A percentile compares a stretch with the other conserved stretches of the same genome.
Evolutionary conservation across 2,888 invertebrate genomes (phyloP).

Genomic region (Aleiodes alternator): DNA sequence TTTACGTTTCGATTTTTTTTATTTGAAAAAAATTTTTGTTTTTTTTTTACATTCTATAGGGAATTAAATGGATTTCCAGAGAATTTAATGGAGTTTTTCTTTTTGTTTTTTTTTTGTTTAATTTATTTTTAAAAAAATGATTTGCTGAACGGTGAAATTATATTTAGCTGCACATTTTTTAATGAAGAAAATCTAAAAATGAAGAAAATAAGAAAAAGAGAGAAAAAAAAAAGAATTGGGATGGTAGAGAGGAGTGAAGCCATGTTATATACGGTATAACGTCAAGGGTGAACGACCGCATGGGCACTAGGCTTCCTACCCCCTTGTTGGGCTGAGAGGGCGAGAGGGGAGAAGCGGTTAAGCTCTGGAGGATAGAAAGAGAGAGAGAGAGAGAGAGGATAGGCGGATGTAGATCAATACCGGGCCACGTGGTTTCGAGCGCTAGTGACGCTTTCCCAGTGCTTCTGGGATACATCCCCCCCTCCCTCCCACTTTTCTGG

Average conservation of each 20-base stretch:
- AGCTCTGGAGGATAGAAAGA: slow-evolving; percentile 41
- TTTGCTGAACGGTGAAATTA: background rate
- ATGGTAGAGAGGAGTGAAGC: slow-evolving; percentile 9
- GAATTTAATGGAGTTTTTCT: too few species aligned
- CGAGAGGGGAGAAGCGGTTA: slow-evolving; percentile 50
- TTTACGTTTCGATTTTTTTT: too few species aligned
- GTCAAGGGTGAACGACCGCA: slow-evolving; percentile 72
- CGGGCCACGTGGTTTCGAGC: slow-evolving; percentile 70
- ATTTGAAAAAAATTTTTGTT: background rate
- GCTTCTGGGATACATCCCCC: background rate
- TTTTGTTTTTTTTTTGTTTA: too few species aligned
- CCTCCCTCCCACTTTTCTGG: background rate
- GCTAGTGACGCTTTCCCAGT: slow-evolving; percentile 62
- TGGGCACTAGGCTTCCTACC: slow-evolving; percentile 75
- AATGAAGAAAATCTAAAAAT: too few species aligned
- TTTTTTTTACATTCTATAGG: too few species aligned
- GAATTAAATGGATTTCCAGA: too few species aligned
- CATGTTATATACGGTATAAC: slow-evolving; percentile 34
- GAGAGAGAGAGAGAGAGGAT: slow-evolving; percentile 42
- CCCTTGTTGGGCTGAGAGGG: slow-evolving; percentile 54
- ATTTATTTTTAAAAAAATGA: background rate
- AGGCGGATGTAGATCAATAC: slow-evolving; percentile 71
- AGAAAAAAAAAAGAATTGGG: background rate
- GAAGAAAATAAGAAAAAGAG: too few species aligned
- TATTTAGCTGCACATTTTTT: background rate